Evolutionary conservation across 2,888 invertebrate genomes (phyloP), one percentile per base, ranked within the genome.

Genomic region (Oeneis ivallda): DNA sequence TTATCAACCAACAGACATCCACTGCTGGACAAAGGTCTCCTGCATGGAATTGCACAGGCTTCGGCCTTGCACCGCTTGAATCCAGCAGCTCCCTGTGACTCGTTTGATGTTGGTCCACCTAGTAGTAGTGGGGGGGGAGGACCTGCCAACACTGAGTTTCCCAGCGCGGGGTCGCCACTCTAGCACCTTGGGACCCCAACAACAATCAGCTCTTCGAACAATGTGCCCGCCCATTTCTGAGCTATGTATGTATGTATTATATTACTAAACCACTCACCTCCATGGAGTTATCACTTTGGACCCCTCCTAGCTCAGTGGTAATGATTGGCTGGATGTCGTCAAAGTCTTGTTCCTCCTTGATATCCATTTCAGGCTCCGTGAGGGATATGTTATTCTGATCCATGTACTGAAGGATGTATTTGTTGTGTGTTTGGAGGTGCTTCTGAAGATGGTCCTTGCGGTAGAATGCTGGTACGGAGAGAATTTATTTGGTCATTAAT

Each of bases 391-490:
- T 67, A 66, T 79, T 79, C 53, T 83, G 77, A 13, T 83, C 84
- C 63, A 81, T 45, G 49, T 85, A 81, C 60, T 81, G 69, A 2
- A 62, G 53, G 17, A 62, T 53, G 37, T 62, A 62, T 8, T 95
- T 94, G 67, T 94, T 92, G 81, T 96, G 96, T 0, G 95, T 95
- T 71, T 95, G 93, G 1, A 95, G 92, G 78, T 96, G 96, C 79
- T 96, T 96, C 76, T 95, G 92, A 37, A 96, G 86, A 78, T 96
- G 96, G 79, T 96, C 96, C 78, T 96, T 96, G 41, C 96, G 92
- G 79, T 95, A 95, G 79, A 95, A 95, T 0, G 94, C 95, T 92
- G 81, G 15, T 47, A 45, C 34, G 10, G 57, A 32, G 39, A 13
- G 6, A 41, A 19, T 13, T 10, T 8, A 5, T 9, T 41, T 37